Conservation (phyloP, 2,797 vertebrate genomes). For the Adrianichthys oophorus region DNA sequence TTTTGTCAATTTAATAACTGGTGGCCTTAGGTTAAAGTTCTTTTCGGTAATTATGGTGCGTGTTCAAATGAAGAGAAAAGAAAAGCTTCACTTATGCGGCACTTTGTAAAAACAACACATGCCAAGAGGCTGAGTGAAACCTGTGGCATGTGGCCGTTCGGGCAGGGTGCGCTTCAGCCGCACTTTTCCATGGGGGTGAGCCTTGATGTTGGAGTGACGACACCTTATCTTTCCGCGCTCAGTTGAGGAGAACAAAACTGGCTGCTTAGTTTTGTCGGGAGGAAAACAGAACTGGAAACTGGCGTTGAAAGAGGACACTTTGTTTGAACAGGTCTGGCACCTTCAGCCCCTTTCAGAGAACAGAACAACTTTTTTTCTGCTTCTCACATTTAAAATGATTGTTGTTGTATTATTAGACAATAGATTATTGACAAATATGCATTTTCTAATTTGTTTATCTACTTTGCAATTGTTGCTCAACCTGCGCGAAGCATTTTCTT, state of each 20-base stretch:
- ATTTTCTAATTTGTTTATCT: background rate
- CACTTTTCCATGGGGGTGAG: slow-evolving; percentile 18
- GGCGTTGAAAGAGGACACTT: slow-evolving; percentile 72
- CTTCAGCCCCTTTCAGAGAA: slow-evolving; percentile 16
- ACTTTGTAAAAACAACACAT: slow-evolving; percentile 41
- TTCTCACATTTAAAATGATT: background rate
- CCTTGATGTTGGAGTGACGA: slow-evolving; percentile 61
- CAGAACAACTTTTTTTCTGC: slow-evolving; percentile 10
- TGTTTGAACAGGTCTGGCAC: slow-evolving; percentile 69
- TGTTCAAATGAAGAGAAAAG: background rate
- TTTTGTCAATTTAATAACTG: background rate
- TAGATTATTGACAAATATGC: background rate
- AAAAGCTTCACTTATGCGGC: slow-evolving; percentile 5
- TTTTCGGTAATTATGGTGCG: slow-evolving; percentile 1
- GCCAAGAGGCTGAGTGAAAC: slow-evolving; percentile 11
- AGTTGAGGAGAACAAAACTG: slow-evolving; percentile 51
- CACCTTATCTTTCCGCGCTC: slow-evolving; percentile 58
- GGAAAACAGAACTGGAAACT: slow-evolving; percentile 45
- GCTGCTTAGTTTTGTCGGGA: slow-evolving; percentile 39
- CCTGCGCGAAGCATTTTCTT: background rate
- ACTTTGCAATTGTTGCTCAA: background rate
- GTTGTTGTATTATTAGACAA: no score
- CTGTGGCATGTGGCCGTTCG: slow-evolving; percentile 31
- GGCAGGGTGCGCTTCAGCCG: slow-evolving; percentile 16
- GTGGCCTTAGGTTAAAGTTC: slow-evolving; percentile 29